A percentile compares a stretch with the other conserved stretches of the same genome.
phyloP scores from a whole-genome alignment of 2,888 invertebrate species.

The Pristionchus exspectatus region DNA sequence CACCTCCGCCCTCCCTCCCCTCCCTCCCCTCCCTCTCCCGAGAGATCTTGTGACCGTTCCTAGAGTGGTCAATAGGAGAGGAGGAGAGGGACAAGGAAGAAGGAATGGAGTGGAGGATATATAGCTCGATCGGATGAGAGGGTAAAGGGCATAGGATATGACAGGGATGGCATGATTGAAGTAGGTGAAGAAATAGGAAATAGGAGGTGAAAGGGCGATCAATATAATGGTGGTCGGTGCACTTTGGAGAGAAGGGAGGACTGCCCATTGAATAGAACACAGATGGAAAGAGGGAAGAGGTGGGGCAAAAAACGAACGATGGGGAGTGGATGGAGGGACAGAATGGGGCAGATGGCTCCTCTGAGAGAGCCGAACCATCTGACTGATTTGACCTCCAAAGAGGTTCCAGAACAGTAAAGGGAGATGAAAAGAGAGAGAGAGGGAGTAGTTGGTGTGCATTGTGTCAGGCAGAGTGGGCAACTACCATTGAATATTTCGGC shows the following conservation, averaged over 20 bases:
- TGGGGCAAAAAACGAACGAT: not conserved
- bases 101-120: not conserved
- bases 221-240: not conserved
- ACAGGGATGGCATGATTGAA: not conserved
- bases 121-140: not conserved
- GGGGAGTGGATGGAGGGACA: not conserved
- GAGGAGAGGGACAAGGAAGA: not conserved
- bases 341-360: not conserved
- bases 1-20: not conserved
- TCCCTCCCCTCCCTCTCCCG: not conserved
- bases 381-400: constrained; percentile 13
- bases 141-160: not conserved
- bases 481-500: constrained; percentile 29
- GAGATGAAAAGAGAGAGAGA: not conserved
- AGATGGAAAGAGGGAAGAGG: not conserved
- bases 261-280: not conserved
- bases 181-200: not conserved
- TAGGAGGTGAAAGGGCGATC: not conserved
- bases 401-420: not conserved
- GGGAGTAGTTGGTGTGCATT: not conserved
- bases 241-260: not conserved
- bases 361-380: not conserved
- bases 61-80: constrained; percentile 28
- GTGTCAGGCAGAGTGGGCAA: not conserved
- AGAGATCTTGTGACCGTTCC: constrained; percentile 49